phyloP scores from a whole-genome alignment of 2,888 invertebrate genomes.

The Cosmorhoe ocellata region DNA sequence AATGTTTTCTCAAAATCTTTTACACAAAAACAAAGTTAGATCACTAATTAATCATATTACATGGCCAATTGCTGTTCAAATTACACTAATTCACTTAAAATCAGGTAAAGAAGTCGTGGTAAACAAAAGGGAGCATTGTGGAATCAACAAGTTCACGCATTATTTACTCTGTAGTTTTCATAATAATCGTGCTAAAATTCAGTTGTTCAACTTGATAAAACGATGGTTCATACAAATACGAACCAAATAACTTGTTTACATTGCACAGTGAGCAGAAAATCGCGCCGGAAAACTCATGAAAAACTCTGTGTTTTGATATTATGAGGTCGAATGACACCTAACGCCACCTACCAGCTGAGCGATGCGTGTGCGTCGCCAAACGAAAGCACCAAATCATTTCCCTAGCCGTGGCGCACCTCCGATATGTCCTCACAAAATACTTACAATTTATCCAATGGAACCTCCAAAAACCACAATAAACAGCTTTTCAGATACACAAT shows the following conservation, averaged over 20 bases:
- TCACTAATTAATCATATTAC: constrained; percentile 33
- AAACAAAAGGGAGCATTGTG: constrained; percentile 67
- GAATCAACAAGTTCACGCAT: constrained; percentile 69
- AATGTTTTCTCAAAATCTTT: constrained; percentile 26
- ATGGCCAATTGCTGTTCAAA: constrained; percentile 38
- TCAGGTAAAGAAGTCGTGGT: constrained; percentile 53
- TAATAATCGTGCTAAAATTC: constrained; percentile 31
- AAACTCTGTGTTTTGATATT: constrained; percentile 76
- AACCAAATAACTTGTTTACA: constrained; percentile 53
- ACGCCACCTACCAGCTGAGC: constrained; percentile 82
- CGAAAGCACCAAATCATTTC: constrained; percentile 84
- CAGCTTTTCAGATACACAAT: constrained; percentile 74
- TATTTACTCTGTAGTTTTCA: constrained; percentile 39
- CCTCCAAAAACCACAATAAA: constrained; percentile 79
- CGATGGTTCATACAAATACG: constrained; percentile 39
- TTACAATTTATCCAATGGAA: constrained; percentile 76
- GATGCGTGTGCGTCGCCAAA: constrained; percentile 80
- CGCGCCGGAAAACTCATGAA: constrained; percentile 80
- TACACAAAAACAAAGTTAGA: constrained; percentile 30
- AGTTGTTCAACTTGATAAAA: constrained; percentile 37
- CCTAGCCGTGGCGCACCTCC: constrained; percentile 83
- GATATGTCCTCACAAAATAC: constrained; percentile 80
- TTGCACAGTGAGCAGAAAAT: constrained; percentile 62
- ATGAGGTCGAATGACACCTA: constrained; percentile 68
- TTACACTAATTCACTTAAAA: constrained; percentile 53